Percentiles rank a stretch among this genome's conserved stretches.
phyloP scores from a whole-genome alignment of 1,140 invertebrate genomes.

The Trachymyrmex cornetzi region DNA sequence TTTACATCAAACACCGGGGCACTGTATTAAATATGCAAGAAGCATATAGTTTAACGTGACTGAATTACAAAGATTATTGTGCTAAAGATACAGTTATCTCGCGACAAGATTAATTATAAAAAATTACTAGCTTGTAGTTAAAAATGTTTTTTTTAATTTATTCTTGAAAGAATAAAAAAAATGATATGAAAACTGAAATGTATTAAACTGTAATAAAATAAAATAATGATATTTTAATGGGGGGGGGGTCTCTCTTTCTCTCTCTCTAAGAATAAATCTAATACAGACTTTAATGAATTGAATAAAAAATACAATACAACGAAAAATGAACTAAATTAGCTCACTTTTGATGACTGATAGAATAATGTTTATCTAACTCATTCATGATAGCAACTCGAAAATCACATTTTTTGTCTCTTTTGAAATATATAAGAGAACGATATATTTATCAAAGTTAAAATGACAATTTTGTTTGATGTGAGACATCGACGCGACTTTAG shows the following conservation, averaged over 20 bases:
- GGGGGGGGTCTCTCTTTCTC: too few relatives aligned
- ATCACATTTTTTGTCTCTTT: too few relatives aligned
- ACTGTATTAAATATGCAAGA: neutral
- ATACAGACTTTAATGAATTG: too few relatives aligned
- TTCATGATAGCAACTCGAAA: too few relatives aligned
- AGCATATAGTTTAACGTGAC: neutral
- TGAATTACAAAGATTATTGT: neutral
- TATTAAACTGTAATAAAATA: too few relatives aligned
- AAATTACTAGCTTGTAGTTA: neutral
- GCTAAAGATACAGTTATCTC: neutral
- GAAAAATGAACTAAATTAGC: too few relatives aligned
- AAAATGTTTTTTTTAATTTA: neutral
- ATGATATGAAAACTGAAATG: neutral
- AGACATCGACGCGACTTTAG: neutral
- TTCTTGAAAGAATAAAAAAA: neutral
- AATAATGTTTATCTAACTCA: too few relatives aligned
- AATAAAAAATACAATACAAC: too few relatives aligned
- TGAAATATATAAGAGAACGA: neutral
- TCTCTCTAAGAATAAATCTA: too few relatives aligned
- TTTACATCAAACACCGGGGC: neutral
- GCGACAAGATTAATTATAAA: slow-evolving; percentile 23
- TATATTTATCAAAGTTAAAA: slow-evolving; percentile 1
- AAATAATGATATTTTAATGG: too few relatives aligned
- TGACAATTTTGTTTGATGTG: neutral
- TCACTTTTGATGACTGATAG: too few relatives aligned